Conservation (phyloP, 2,888 invertebrate species). For the Sisyra terminalis region DNA sequence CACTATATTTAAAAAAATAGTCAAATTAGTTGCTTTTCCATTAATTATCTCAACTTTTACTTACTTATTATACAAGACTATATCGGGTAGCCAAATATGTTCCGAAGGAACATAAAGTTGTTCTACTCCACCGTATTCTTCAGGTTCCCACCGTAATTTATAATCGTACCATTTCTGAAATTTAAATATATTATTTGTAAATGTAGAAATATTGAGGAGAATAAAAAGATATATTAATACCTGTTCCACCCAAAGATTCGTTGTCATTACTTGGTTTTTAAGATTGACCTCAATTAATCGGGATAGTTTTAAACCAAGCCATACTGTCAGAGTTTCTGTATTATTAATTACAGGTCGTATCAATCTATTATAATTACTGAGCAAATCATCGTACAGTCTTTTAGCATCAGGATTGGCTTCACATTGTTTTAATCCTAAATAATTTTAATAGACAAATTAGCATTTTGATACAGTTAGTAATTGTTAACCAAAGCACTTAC, state of each 20-base stretch:
- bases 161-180: conserved; percentile 81
- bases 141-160: conserved; percentile 76
- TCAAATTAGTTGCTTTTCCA: no score
- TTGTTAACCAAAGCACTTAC: no score
- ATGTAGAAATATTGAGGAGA: neutral
- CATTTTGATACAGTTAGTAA: no score
- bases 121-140: conserved; percentile 80
- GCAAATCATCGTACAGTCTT: conserved; percentile 85
- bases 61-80: conserved; percentile 74
- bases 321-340: conserved; percentile 80
- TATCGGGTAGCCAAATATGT: conserved; percentile 93
- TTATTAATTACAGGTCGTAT: conserved; percentile 89
- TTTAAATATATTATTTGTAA: neutral
- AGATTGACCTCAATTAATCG: conserved; percentile 84
- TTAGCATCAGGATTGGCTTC: conserved; percentile 91
- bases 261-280: conserved; percentile 89
- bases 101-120: conserved; percentile 89
- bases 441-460: neutral
- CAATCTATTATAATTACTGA: conserved; percentile 88
- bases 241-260: conserved; percentile 88
- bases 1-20: conserved; percentile 23
- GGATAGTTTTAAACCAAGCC: conserved; percentile 75
- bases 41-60: conserved; percentile 13
- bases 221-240: conserved; percentile 25
- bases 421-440: conserved; percentile 24